Base-by-base conservation (phyloP, 2,113 vertebrate genomes). In the Collichthys lucidus region DNA sequence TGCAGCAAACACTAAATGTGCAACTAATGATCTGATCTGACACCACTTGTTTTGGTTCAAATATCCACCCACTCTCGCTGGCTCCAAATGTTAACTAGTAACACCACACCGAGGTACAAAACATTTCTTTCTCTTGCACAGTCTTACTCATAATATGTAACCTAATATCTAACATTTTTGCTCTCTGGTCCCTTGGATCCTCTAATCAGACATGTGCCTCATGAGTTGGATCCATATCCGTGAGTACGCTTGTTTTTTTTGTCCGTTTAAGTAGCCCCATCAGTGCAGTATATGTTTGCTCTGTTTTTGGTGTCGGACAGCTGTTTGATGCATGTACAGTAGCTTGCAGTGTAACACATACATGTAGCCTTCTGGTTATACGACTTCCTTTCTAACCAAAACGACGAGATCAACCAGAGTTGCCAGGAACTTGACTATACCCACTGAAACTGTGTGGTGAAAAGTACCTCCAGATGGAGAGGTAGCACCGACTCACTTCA, bases 391-490 rank as follows among this genome's bases (percentile, higher is more conserved):
- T 20, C 16, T 63, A 8, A 26, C 4, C 2, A 63, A 63, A 35
- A 64, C 64, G n/a, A 55, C 79, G 35, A 81, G 46, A 73, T 66
- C 40, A 70, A 46, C 22, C 60, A 57, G 76, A 64, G 44, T 75
- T 88, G 1, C 77, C 83, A 77, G 42, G 59, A 84, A 74, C 66
- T 82, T 46, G 59, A n/a, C 29, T 16, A 31, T 11, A 56, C 44
- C 47, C 40, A 67, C 19, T 67, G 49, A 89, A 83, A 50, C 47
- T 55, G 11, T 80, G 16, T 2, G 17, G 22, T 20, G 46, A 82
- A 80, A 88, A 87, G 79, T 40, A 88, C 86, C 81, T 53, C 35
- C 71, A 84, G 47, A 49, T 70, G 62, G 4, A 61, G 71, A 83
- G 59, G 49, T 19, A 69, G 53, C 70, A 63, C 74, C 8, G 14